Base-by-base conservation (phyloP, 92 coral and sea anemone genomes). In the Scolanthus callimorphus region DNA sequence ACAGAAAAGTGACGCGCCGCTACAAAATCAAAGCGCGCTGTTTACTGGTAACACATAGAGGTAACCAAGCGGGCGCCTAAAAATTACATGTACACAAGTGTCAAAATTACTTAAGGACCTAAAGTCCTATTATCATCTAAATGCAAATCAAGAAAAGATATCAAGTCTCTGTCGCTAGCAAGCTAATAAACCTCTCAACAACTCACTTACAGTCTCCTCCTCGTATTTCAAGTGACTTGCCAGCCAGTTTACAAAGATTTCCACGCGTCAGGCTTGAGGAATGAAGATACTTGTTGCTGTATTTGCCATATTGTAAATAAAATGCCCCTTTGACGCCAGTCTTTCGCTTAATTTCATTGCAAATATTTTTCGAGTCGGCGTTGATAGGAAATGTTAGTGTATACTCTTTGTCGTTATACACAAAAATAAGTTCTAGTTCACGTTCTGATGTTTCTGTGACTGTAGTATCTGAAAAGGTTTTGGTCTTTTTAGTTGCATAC, bases 171-270 rank as follows among this genome's bases (percentile, higher is more conserved):
- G n/a, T n/a, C n/a, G n/a, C n/a, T n/a, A n/a, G n/a, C n/a, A n/a
- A n/a, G n/a, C n/a, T n/a, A n/a, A n/a, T n/a, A n/a, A n/a, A n/a
- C n/a, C n/a, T n/a, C n/a, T n/a, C n/a, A n/a, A n/a, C n/a, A n/a
- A n/a, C n/a, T n/a, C n/a, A 79, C 92, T 80, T 63, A 85, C 92
- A 83, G 49, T 77, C 85, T 37, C 92, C 92, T 1, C 92, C 92
- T 58, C 92, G 80, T 13, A 85, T 57, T 55, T 85, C 87, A 51
- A 85, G 55, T 23, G 65, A 38, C 37, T 66, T 67, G 13, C 76
- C 84, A 2, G 74, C 68, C 23, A 85, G 71, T 53, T 75, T 85
- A 28, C 69, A 65, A 15, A 85, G 68, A 50, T 85, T 85, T 44
- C 67, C 55, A 20, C 69, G 44, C 4, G 83, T 85, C 9, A 85